Conservation (phyloP, 1,140 invertebrate genomes). For the Camponotus floridanus region DNA sequence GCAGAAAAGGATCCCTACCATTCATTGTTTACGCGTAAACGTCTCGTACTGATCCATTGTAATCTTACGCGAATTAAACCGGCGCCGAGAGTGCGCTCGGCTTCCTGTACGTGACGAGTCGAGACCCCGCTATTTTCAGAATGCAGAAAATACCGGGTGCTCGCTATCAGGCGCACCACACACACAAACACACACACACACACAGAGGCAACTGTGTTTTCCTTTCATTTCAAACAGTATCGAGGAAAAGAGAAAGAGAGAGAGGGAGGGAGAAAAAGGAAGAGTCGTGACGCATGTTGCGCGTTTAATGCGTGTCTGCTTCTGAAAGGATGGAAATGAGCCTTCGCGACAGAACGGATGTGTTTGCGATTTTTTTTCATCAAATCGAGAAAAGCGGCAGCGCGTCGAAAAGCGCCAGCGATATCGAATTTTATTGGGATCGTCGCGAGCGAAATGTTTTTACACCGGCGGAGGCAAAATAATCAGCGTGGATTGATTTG, state of each 20-base stretch:
- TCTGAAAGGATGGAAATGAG: conserved; percentile 37
- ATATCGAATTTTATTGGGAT: background rate
- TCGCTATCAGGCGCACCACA: background rate
- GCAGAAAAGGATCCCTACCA: background rate
- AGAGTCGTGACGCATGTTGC: conserved; percentile 4
- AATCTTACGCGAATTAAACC: conserved; percentile 4
- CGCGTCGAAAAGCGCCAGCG: too few relatives aligned
- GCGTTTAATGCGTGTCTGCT: conserved; percentile 11
- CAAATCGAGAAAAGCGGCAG: background rate
- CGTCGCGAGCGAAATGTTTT: conserved; percentile 18
- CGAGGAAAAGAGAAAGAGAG: background rate
- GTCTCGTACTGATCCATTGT: conserved; percentile 14
- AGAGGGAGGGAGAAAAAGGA: too few relatives aligned
- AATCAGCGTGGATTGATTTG: background rate
- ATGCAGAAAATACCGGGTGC: conserved; percentile 37
- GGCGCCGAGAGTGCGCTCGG: background rate
- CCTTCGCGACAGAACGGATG: background rate
- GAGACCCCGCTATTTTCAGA: conserved; percentile 43
- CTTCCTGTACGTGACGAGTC: conserved; percentile 40
- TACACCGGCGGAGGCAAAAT: background rate
- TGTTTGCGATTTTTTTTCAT: background rate
- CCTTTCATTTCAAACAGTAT: conserved; percentile 44
- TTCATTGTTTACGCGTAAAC: background rate
- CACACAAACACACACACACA: too few relatives aligned
- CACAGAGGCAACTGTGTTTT: conserved; percentile 20